Percentiles rank a stretch among this genome's conserved stretches.
Evolutionary conservation across 2,113 vertebrate genomes (phyloP).

Genomic region (Pardalotus punctatus): DNA sequence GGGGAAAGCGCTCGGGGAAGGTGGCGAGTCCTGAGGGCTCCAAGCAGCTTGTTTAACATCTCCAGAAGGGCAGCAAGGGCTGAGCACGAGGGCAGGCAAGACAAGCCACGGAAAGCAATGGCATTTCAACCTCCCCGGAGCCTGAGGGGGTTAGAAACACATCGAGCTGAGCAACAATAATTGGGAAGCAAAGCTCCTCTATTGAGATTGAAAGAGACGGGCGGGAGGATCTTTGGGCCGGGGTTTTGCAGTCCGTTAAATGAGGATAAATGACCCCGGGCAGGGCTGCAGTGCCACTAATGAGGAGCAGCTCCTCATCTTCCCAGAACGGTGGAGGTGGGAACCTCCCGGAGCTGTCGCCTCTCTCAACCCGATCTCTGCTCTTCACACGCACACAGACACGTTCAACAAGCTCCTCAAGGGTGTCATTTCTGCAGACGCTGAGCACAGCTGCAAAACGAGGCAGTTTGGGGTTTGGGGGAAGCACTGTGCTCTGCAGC

Average conservation of each 20-base stretch:
- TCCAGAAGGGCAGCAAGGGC: not conserved
- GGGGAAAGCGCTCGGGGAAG: not conserved
- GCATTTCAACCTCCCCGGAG: not conserved
- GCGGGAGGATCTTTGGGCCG: not conserved
- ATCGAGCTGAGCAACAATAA: not conserved
- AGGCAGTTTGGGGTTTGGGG: not conserved
- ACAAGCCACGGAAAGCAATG: not conserved
- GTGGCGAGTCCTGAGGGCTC: not conserved
- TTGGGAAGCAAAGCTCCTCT: not conserved
- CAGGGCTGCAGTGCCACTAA: not conserved
- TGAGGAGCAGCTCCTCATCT: not conserved
- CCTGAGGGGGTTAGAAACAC: conserved; percentile 27
- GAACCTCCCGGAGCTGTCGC: fast-evolving
- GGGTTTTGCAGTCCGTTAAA: not conserved
- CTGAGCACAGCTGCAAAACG: not conserved
- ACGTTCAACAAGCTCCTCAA: fast-evolving
- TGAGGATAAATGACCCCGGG: not conserved
- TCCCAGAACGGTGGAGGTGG: fast-evolving
- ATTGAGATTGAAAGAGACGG: not conserved
- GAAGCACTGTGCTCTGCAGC: not conserved
- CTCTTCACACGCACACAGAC: not conserved
- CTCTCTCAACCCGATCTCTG: not conserved
- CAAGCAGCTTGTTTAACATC: not conserved
- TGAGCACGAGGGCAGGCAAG: not conserved
- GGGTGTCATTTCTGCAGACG: not conserved